These are phyloP conservation scores for Aphrocallistes beatrix DNA, from an alignment of 37 sponge, comb jelly and placozoan genomes.

Conservation along the genomic window DNA sequence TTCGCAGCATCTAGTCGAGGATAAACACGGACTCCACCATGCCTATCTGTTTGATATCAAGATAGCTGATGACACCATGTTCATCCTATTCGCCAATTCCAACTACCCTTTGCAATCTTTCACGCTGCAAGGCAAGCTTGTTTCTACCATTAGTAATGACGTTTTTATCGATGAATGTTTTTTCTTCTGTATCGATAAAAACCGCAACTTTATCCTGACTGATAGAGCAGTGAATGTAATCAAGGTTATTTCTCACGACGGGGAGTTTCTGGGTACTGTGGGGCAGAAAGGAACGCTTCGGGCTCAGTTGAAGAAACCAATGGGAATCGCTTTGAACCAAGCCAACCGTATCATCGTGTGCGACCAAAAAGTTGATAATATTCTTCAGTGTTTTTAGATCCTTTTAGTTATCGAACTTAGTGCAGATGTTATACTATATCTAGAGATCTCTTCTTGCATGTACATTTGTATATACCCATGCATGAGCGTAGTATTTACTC, in stretches of 20 bases:
- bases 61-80: neutral
- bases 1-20: neutral
- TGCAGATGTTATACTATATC: too few relatives aligned
- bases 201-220: neutral
- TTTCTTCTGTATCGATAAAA: neutral
- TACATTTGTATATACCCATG: too few relatives aligned
- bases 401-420: too few relatives aligned
- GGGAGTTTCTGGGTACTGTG: neutral
- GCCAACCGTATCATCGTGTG: neutral
- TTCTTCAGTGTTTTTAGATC: slow-evolving; percentile 11
- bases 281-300: neutral
- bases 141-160: neutral
- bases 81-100: neutral
- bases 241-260: neutral
- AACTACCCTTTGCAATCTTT: neutral
- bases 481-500: too few relatives aligned
- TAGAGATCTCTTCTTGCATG: too few relatives aligned
- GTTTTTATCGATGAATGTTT: neutral
- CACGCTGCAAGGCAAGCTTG: neutral
- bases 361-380: slow-evolving; percentile 3
- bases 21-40: neutral
- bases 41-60: neutral
- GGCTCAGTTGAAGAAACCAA: neutral
- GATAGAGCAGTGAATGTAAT: neutral
- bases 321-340: neutral